Conservation (phyloP, 2,888 invertebrate genomes). For the Ennomos fuscantarius region DNA sequence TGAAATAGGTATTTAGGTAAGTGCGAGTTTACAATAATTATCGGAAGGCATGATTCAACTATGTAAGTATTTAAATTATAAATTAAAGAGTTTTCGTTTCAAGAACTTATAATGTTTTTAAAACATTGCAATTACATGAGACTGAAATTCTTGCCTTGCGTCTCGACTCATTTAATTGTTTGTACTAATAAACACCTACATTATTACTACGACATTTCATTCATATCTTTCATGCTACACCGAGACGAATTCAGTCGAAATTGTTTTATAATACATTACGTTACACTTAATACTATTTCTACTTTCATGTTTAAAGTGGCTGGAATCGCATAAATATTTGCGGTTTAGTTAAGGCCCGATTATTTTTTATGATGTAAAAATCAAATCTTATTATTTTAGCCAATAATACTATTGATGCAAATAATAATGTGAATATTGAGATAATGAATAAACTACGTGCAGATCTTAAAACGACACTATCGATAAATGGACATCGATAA, state of each 20-base stretch:
- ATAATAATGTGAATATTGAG: constrained; percentile 56
- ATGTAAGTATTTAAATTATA: background rate
- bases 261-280: constrained; percentile 77
- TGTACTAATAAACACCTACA: constrained; percentile 83
- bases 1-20: constrained; percentile 4
- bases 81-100: background rate
- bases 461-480: constrained; percentile 56
- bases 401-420: constrained; percentile 58
- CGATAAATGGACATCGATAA: constrained; percentile 48
- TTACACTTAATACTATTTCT: constrained; percentile 66
- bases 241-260: constrained; percentile 83
- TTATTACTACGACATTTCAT: constrained; percentile 72
- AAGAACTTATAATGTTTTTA: constrained; percentile 20
- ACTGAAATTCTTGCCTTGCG: constrained; percentile 15
- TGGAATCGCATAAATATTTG: constrained; percentile 76
- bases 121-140: constrained; percentile 26
- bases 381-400: constrained; percentile 37
- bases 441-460: constrained; percentile 59
- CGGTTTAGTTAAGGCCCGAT: constrained; percentile 64
- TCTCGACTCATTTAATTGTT: constrained; percentile 59
- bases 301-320: constrained; percentile 70
- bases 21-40: constrained; percentile 1
- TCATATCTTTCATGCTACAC: constrained; percentile 79
- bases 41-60: background rate
- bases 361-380: constrained; percentile 48